Evolutionary conservation across 2,797 vertebrate genomes (phyloP), one percentile per base, ranked within the genome.

Genomic region (Sarcophilus harrisii): DNA sequence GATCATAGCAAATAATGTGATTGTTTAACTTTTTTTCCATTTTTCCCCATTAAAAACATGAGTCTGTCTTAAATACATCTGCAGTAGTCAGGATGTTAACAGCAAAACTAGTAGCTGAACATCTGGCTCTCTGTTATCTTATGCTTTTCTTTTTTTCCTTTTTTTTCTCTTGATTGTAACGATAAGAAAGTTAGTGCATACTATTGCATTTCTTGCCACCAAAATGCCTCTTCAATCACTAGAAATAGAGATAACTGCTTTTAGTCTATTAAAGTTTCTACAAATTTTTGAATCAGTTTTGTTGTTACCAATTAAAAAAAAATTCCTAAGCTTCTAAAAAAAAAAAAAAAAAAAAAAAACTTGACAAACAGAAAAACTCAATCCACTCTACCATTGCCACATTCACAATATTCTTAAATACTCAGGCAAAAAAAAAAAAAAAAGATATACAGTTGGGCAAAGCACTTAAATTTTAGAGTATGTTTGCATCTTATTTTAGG

Each of bases 241-340:
- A 55, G 2, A 94, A 87, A 59, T 14, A 57, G 1, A 91, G 5
- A 18, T 91, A 45, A 57, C 29, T 49, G 90, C 62, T 90, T 49
- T 32, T 49, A 73, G 60, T 73, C 90, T 11, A 14, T 1, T 66
- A n/a, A 38, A 32, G 49, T 90, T 59, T 92, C 92, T 73, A 13
- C 14, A 94, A 52, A 52, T 49, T 95, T 10, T 13, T 24, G 9
- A 93, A 91, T 49, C 87, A 93, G 58, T 57, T 62, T 92, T 45
- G 90, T 92, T 45, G 90, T 28, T 32, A 59, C 0, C 45, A 93
- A 32, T 57, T 66, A 49, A 90, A 93, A 94, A 92, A 93, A 92
- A 14, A 32, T 45, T 94, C 95, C 59, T 73, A 94, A 59, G 14
- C 92, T 60, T 97, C 91, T 95, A 90, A 96, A 52, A 96, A 52